These are phyloP conservation scores for Haemorhous mexicanus DNA, from an alignment of 2,113 vertebrate species.

Conservation along the genomic window DNA sequence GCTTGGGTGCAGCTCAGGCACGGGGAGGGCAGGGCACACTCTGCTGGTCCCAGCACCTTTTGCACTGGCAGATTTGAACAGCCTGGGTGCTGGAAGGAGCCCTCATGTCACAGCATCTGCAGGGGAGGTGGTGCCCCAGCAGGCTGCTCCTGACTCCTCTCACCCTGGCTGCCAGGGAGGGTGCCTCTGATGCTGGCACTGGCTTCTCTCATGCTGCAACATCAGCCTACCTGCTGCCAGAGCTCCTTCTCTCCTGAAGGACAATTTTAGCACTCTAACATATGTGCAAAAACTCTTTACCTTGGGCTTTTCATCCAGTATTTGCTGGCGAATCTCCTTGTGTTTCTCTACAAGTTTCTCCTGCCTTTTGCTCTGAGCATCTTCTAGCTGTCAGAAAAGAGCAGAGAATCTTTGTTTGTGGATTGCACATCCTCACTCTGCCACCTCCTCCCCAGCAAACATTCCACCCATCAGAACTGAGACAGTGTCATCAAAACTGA, in stretches of 20 bases:
- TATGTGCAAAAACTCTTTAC: conserved; percentile 70
- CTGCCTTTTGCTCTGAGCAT: conserved; percentile 92
- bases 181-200: not conserved
- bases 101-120: not conserved
- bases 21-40: conserved; percentile 27
- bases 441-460: not conserved
- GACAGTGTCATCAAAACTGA: not conserved
- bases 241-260: not conserved
- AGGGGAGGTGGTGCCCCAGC: not conserved
- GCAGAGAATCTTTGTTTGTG: not conserved
- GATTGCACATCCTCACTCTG: not conserved
- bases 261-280: not conserved
- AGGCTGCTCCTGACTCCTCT: not conserved
- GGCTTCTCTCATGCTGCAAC: not conserved
- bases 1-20: not conserved
- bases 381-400: conserved; percentile 84
- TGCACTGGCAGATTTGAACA: not conserved
- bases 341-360: conserved; percentile 92
- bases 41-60: conserved; percentile 57
- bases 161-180: not conserved
- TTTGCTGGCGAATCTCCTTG: conserved; percentile 95
- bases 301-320: conserved; percentile 96
- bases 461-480: not conserved
- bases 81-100: not conserved
- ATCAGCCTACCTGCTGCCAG: conserved; percentile 12